A percentile compares a stretch with the other conserved stretches of the same genome.
phyloP scores from a whole-genome alignment of 2,113 vertebrate genomes.

The Serilophus lunatus region DNA sequence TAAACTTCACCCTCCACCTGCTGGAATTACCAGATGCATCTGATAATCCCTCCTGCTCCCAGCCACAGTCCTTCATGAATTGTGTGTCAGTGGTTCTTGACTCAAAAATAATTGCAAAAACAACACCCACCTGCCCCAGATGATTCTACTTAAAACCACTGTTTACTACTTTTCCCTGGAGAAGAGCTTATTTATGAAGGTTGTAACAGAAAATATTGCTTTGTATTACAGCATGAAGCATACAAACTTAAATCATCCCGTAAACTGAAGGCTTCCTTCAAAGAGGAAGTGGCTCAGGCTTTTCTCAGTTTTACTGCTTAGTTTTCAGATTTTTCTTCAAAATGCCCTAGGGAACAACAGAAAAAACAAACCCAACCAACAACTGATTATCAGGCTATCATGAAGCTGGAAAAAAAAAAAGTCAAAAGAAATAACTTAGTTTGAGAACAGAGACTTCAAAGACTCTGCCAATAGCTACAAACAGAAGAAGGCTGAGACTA shows the following conservation, averaged over 20 bases:
- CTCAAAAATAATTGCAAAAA: neutral
- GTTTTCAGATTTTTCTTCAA: neutral
- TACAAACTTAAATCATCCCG: neutral
- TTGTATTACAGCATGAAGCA: neutral
- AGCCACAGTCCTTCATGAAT: neutral
- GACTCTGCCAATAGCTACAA: neutral
- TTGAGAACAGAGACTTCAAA: neutral
- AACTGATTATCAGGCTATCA: neutral
- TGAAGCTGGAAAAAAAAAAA: neutral
- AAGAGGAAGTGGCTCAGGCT: neutral
- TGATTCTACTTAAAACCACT: neutral
- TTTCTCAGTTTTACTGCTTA: neutral
- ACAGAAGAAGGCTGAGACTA: neutral
- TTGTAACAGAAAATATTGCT: neutral
- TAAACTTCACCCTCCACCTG: neutral
- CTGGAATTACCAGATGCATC: neutral
- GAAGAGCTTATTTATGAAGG: neutral
- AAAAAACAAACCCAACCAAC: neutral
- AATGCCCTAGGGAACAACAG: neutral
- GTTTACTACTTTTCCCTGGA: neutral
- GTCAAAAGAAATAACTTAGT: neutral
- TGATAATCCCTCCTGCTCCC: neutral
- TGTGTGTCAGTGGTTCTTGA: neutral
- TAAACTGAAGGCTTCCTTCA: neutral
- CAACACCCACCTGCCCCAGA: neutral